Evolutionary conservation across 2,888 invertebrate genomes (phyloP).

Genomic region (Trichogramma evanescens): DNA sequence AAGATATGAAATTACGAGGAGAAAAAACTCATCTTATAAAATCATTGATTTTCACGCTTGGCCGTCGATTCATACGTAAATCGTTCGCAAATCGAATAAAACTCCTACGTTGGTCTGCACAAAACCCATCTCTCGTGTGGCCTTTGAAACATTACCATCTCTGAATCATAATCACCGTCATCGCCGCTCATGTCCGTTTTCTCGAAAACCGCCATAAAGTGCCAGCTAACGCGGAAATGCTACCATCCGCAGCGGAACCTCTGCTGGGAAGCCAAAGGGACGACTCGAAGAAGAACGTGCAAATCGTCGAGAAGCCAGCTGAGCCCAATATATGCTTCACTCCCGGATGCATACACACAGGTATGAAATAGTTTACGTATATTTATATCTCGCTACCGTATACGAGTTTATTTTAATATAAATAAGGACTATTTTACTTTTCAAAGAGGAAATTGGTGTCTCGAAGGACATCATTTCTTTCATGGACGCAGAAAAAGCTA

Average conservation of each 20-base stretch:
- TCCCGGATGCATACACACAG: conserved; percentile 73
- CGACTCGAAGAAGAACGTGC: conserved; percentile 22
- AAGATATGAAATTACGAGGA: too few species aligned
- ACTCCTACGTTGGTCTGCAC: too few species aligned
- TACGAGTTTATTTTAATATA: background rate
- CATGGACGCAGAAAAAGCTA: too few species aligned
- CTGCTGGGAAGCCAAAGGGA: conserved; percentile 26
- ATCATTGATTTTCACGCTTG: too few species aligned
- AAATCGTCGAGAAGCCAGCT: conserved; percentile 34
- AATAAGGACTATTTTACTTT: background rate
- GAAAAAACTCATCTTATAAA: too few species aligned
- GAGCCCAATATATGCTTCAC: conserved; percentile 59
- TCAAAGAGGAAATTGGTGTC: too few species aligned
- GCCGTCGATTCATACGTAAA: too few species aligned
- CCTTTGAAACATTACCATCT: background rate
- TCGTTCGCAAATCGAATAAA: too few species aligned
- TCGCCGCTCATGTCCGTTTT: conserved; percentile 14
- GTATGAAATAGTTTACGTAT: conserved; percentile 41
- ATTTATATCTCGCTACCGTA: too few species aligned
- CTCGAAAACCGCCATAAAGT: conserved; percentile 24
- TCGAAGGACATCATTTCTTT: too few species aligned
- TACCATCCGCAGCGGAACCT: conserved; percentile 42
- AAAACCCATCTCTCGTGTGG: background rate
- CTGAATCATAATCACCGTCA: conserved; percentile 16
- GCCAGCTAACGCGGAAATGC: conserved; percentile 36